Evolutionary conservation across 64 coral and sea anemone species (phyloP), one percentile per base, ranked within the genome.

Genomic region (Acropora tenuis): DNA sequence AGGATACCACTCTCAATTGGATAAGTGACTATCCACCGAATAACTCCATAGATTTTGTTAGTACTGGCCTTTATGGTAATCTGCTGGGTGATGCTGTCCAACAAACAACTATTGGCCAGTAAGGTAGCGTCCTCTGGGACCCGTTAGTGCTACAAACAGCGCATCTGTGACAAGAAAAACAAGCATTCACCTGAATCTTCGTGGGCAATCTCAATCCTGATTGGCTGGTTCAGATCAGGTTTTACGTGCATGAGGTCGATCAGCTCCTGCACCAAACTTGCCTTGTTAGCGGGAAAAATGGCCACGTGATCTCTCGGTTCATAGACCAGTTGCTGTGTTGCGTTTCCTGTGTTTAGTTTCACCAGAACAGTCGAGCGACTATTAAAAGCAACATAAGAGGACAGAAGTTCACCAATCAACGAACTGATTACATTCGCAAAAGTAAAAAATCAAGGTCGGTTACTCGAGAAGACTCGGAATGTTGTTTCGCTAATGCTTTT

Each of bases 291-390:
- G 11, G 92, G 92, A 40, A 82, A 93, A 15, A 93, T 50, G 13
- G 92, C 92, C 78, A 93, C 66, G 66, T 93, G 92, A 66, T 93
- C 92, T 43, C 92, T 86, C 11, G 92, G 92, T 17, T 93, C 69
- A 71, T 80, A 93, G 6, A 67, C 44, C 69, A 89, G 72, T 48
- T 89, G 41, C 63, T 93, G 46, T 18, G 42, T 69, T 48, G 30
- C 30, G 30, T 48, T 4, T 15, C 41, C 15, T 42, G 61, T 69
- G 2, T 46, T 61, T 44, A 84, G 80, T 15, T 17, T 47, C 6
- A 84, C 80, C 80, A 84, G 61, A 41, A 84, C 61, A 69, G 80
- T 84, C 1, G 80, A 84, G 40, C 80, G 80, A 69, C 80, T 84
- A 61, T 15, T 0, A 69, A 48, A 47, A 68, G 43, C 1, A 48